Base-by-base conservation (phyloP, 2,888 invertebrate species). In the Amphimallon solstitiale region DNA sequence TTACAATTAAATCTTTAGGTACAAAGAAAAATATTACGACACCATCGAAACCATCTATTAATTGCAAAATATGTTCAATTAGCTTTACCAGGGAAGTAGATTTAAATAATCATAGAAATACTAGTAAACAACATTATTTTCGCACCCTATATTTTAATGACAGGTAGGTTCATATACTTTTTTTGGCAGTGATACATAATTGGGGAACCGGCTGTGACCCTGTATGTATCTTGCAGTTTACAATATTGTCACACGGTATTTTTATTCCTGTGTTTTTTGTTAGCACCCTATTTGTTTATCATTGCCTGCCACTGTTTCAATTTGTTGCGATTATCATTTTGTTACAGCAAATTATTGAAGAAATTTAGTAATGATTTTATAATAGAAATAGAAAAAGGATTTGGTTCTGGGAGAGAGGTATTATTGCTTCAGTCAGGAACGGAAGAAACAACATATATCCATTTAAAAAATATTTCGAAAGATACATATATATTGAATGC, bases 351-450 rank as follows among this genome's bases (percentile, higher is more conserved):
- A 38, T 23, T 34, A 4, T 14, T 54, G 15, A 19, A 19, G 23
- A 35, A 7, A 12, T 6, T 17, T 37, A 37, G 37, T 1, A 19
- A 34, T 2, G 56, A 54, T 29, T 35, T 64, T 23, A 34, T 15
- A 12, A 48, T 64, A 10, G 54, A 37, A 14, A 37, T 64, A 14
- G 56, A n/a, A 14, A 54, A 56, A 56, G 64, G 45, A 34, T 37
- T 34, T 15, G 43, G 54, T 10, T 45, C 38, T 29, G 12, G 2
- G 5, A 43, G 23, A 6, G 64, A 64, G 56, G 12, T 54, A 21
- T 19, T 56, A 12, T 29, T 38, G 19, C 21, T 59, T 15, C 14
- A 43, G 29, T 29, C 43, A 15, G 34, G n/a, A 23, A 43, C 9
- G 12, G 29, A 10, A 10, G 15, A 7, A 6, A 29, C 29, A 1